These are phyloP conservation scores for Dallia pectoralis DNA, from an alignment of 2,797 vertebrate species.

Conservation along the genomic window DNA sequence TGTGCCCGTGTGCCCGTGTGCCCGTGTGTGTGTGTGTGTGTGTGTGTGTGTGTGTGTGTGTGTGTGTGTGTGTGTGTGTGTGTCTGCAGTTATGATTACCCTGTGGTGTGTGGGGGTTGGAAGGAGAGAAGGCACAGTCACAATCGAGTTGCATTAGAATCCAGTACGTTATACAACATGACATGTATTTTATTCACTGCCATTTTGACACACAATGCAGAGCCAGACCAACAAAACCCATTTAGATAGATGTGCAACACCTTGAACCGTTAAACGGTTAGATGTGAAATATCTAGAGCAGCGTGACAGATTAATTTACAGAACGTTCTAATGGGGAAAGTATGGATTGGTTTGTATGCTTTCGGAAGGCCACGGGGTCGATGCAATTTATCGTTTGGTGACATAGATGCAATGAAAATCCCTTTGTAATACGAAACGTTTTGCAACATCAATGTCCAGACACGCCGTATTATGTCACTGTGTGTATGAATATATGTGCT, in stretches of 20 bases:
- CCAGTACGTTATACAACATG: conserved; percentile 35
- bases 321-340: background rate
- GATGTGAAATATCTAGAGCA: conserved; percentile 29
- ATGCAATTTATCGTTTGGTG: background rate
- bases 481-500: background rate
- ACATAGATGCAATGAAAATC: background rate
- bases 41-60: no score
- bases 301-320: conserved; percentile 24
- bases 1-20: no score
- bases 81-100: no score
- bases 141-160: conserved; percentile 41
- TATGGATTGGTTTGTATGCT: conserved; percentile 25
- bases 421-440: background rate
- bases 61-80: no score
- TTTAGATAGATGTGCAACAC: conserved; percentile 35
- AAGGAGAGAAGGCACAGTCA: conserved; percentile 27
- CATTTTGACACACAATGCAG: conserved; percentile 54
- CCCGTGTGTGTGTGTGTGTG: no score
- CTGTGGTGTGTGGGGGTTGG: no score
- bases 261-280: conserved; percentile 45
- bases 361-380: background rate
- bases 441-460: background rate
- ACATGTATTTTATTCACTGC: conserved; percentile 45
- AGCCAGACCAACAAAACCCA: conserved; percentile 33
- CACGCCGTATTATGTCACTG: background rate